Conservation (phyloP, 2,888 invertebrate species). For the Dicranocentrus wangi region DNA sequence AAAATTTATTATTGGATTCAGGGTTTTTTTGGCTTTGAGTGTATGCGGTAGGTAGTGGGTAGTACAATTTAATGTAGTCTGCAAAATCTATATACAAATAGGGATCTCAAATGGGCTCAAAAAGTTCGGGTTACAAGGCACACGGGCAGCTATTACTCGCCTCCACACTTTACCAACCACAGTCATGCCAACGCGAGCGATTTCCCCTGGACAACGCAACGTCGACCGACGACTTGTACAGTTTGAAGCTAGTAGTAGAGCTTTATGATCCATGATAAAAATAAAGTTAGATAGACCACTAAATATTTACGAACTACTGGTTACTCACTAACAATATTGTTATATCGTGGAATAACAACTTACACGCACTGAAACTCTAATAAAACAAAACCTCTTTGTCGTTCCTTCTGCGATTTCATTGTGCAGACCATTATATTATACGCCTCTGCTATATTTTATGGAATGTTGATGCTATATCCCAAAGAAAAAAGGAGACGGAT, state of each 20-base stretch:
- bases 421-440: too few relatives aligned
- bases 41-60: constrained; percentile 48
- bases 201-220: too few relatives aligned
- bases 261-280: constrained; percentile 58
- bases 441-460: too few relatives aligned
- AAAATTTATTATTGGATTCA: constrained; percentile 22
- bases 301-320: constrained; percentile 21
- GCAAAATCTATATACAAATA: too few relatives aligned
- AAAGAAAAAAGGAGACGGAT: too few relatives aligned
- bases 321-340: constrained; percentile 1
- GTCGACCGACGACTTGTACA: constrained; percentile 36
- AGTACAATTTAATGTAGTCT: constrained; percentile 27
- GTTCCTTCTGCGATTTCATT: not conserved
- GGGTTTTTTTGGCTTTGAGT: not conserved
- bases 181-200: too few relatives aligned
- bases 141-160: too few relatives aligned
- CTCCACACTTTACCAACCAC: too few relatives aligned
- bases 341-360: constrained; percentile 21
- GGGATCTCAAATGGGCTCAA: too few relatives aligned
- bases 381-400: constrained; percentile 31
- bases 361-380: constrained; percentile 23
- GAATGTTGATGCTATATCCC: too few relatives aligned
- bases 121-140: too few relatives aligned
- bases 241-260: constrained; percentile 37
- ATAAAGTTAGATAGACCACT: constrained; percentile 9